These are phyloP conservation scores for Toxotes lorentzi DNA, from an alignment of 2,797 vertebrate species.

Conservation along the genomic window DNA sequence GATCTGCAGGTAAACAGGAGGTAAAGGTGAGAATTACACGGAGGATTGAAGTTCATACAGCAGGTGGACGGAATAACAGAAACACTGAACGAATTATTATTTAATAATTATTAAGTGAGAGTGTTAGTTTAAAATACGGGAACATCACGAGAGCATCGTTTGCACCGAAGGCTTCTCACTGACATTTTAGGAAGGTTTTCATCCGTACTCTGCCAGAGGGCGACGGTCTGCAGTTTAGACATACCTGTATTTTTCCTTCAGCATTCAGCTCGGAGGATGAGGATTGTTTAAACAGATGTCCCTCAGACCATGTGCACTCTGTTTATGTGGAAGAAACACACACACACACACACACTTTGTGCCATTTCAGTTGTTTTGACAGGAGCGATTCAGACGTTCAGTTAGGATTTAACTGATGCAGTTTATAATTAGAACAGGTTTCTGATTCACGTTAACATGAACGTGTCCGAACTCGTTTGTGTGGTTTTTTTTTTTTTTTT, in stretches of 20 bases:
- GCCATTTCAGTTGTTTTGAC: background rate
- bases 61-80: background rate
- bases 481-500: background rate
- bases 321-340: constrained; percentile 12
- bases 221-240: background rate
- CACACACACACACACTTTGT: background rate
- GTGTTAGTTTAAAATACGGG: background rate
- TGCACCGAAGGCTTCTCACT: background rate
- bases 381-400: background rate
- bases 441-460: background rate
- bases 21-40: background rate
- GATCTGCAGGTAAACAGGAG: background rate
- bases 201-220: background rate
- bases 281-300: constrained; percentile 20
- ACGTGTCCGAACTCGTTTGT: background rate
- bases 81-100: too few relatives aligned
- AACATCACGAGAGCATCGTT: background rate
- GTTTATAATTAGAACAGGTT: background rate
- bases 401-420: too few relatives aligned
- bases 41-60: background rate
- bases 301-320: background rate
- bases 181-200: background rate
- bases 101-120: too few relatives aligned
- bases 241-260: constrained; percentile 36
- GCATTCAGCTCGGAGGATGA: background rate